Percentiles rank a stretch among this genome's conserved stretches.
Evolutionary conservation across 1,140 invertebrate genomes (phyloP).

Genomic region (Drosophila tani): DNA sequence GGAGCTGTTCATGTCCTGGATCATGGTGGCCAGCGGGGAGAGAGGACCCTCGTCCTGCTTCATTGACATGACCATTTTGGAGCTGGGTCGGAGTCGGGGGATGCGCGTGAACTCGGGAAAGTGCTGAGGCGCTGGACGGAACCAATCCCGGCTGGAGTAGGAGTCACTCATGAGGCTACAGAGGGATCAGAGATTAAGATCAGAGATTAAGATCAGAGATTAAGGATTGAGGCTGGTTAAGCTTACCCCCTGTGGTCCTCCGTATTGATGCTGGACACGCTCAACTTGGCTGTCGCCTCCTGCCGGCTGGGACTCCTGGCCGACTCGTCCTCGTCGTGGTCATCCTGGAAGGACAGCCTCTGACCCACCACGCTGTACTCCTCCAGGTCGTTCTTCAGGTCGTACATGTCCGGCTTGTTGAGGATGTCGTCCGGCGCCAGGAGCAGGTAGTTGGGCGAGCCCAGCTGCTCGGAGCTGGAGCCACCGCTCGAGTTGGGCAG

Average conservation of each 20-base stretch:
- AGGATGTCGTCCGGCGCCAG: conserved; percentile 69
- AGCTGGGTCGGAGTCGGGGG: conserved; percentile 77
- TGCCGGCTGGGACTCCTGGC: conserved; percentile 21
- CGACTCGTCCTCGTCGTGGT: conserved; percentile 10
- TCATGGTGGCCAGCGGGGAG: conserved; percentile 78
- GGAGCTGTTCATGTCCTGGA: conserved; percentile 80
- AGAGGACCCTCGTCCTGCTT: conserved; percentile 75
- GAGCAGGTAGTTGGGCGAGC: conserved; percentile 74
- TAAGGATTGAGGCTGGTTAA: too few species aligned
- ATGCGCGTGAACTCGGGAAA: conserved; percentile 82
- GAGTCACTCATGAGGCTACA: conserved; percentile 54
- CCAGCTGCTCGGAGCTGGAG: conserved; percentile 75
- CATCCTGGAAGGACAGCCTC: conserved; percentile 18
- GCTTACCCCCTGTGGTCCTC: conserved; percentile 32
- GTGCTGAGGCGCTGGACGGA: conserved; percentile 67
- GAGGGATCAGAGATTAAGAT: too few species aligned
- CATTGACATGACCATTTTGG: conserved; percentile 82
- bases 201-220: too few species aligned
- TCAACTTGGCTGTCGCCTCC: conserved; percentile 29
- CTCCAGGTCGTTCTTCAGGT: conserved; percentile 49
- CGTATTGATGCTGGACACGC: conserved; percentile 36
- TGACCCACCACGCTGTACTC: conserved; percentile 38
- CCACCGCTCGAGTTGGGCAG: conserved; percentile 80
- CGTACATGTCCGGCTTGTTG: conserved; percentile 66
- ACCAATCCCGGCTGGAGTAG: conserved; percentile 76